Evolutionary conservation across 2,113 vertebrate species (phyloP).

Genomic region (Pungitius pungitius): DNA sequence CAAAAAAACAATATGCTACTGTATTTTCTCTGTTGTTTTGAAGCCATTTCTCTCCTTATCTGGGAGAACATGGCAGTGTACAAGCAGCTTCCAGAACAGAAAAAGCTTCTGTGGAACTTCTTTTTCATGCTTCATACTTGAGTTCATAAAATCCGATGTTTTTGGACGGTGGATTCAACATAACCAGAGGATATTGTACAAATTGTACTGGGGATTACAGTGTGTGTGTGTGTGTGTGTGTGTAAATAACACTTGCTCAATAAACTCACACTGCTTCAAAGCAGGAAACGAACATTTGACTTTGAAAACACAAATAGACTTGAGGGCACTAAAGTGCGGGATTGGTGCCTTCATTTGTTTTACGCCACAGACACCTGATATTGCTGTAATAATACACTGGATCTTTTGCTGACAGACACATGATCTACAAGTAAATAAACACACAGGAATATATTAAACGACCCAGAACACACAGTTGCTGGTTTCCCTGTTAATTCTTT

Average conservation of each 20-base stretch:
- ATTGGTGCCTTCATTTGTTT: background rate
- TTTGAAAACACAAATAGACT: conserved; percentile 1
- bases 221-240: background rate
- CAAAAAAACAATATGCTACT: conserved; percentile 9
- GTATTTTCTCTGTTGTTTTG: conserved; percentile 26
- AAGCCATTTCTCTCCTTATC: conserved; percentile 4
- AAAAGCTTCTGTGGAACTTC: background rate
- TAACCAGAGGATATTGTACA: background rate
- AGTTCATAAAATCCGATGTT: conserved; percentile 10
- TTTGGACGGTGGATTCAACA: conserved; percentile 1
- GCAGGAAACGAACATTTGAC: conserved; percentile 24
- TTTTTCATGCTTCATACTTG: background rate
- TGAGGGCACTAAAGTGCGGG: background rate
- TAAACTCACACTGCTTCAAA: conserved; percentile 41
- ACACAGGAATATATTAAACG: background rate
- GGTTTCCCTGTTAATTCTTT: conserved; percentile 7
- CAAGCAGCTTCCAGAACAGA: background rate
- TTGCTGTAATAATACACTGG: background rate
- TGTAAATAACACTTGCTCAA: conserved; percentile 31
- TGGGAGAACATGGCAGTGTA: background rate
- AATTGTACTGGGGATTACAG: too few species aligned
- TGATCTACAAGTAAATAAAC: background rate
- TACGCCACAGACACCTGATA: background rate
- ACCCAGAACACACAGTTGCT: background rate
- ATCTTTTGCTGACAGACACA: background rate